Evolutionary conservation across 2,888 invertebrate genomes (phyloP).

Genomic region (Epiblema foenella): DNA sequence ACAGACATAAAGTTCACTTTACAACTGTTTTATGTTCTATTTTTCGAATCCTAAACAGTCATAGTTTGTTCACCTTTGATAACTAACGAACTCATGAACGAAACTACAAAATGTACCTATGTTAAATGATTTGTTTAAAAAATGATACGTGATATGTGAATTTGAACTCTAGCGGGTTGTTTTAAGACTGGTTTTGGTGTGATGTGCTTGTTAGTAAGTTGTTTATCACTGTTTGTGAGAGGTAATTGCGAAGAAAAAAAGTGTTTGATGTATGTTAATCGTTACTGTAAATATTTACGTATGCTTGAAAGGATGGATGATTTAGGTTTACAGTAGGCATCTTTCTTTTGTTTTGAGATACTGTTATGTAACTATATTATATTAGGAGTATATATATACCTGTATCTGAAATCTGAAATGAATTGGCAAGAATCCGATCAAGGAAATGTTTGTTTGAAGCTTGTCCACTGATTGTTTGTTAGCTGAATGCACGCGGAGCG

Average conservation of each 20-base stretch:
- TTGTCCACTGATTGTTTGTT: too few species aligned
- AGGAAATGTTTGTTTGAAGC: too few species aligned
- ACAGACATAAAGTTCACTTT: background rate
- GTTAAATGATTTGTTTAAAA: background rate
- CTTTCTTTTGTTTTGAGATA: too few species aligned
- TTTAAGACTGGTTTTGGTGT: background rate
- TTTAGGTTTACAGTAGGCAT: background rate
- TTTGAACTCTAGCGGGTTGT: background rate
- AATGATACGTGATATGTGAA: background rate
- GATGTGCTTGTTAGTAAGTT: background rate
- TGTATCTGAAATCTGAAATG: too few species aligned
- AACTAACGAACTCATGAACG: background rate
- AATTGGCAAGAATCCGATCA: too few species aligned
- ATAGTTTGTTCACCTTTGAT: constrained; percentile 5
- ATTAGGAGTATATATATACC: too few species aligned
- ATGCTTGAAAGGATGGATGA: background rate
- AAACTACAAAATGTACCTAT: background rate
- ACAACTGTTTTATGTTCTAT: background rate
- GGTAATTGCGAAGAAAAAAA: background rate
- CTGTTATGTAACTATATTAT: too few species aligned
- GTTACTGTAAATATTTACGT: background rate
- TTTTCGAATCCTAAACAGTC: background rate
- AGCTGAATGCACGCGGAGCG: too few species aligned
- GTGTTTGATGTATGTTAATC: background rate
- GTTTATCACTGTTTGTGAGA: background rate